Evolutionary conservation across 2,797 vertebrate species (phyloP).

Genomic region (Pangasius krempfi): DNA sequence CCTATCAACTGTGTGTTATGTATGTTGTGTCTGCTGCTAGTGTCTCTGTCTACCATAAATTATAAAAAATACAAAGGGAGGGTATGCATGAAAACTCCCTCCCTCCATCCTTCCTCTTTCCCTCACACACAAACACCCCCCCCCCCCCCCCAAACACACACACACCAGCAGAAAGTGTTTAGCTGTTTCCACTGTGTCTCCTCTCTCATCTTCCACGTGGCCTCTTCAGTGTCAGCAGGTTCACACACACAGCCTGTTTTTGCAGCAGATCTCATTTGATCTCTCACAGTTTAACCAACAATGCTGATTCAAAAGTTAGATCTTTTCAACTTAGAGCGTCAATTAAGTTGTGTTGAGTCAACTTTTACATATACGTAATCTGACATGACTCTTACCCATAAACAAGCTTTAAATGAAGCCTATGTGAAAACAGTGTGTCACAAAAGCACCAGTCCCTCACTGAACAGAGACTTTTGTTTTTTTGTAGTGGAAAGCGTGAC

Average conservation of each 20-base stretch:
- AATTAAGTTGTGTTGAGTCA: not conserved
- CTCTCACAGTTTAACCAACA: constrained; percentile 3
- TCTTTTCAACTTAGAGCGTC: not conserved
- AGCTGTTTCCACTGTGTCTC: constrained; percentile 44
- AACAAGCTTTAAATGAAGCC: not conserved
- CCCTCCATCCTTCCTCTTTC: not conserved
- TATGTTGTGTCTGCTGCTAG: constrained; percentile 40
- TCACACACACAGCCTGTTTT: constrained; percentile 44
- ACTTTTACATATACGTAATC: not conserved
- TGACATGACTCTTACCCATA: not conserved
- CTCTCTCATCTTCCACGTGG: constrained; percentile 42
- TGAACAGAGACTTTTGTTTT: constrained; percentile 11
- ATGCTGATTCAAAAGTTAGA: constrained; percentile 1
- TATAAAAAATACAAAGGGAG: constrained; percentile 34
- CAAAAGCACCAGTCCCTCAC: not conserved
- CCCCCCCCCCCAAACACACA: constrained; percentile 12
- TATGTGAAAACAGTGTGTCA: not conserved
- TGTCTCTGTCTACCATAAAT: constrained; percentile 51
- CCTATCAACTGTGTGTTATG: constrained; percentile 36
- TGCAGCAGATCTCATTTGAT: constrained; percentile 7
- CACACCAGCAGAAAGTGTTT: constrained; percentile 43
- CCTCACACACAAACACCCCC: constrained; percentile 17
- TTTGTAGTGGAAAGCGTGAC: constrained; percentile 23
- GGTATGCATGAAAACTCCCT: constrained; percentile 28
- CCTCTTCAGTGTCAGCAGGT: constrained; percentile 42